Evolutionary conservation across 2,797 vertebrate genomes (phyloP).

Genomic region (Harpagifer antarcticus): DNA sequence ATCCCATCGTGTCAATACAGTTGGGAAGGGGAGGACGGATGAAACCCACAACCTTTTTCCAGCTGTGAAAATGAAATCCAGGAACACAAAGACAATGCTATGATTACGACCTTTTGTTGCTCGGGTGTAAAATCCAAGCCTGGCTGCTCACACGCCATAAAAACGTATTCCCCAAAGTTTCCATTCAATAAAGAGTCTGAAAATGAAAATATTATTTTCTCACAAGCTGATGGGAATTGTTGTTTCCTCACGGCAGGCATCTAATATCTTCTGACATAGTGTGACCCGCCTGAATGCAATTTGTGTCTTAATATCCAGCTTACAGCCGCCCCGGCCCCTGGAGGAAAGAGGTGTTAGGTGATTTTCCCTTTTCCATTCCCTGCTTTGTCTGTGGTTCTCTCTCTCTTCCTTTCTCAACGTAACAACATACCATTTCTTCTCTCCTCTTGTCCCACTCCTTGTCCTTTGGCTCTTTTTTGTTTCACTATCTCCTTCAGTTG

Average conservation of each 20-base stretch:
- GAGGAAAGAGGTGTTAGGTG: constrained; percentile 84
- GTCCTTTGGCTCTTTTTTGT: constrained; percentile 47
- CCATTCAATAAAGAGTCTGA: constrained; percentile 96
- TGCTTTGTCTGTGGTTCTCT: constrained; percentile 39
- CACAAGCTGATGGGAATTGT: constrained; percentile 98
- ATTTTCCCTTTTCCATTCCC: constrained; percentile 67
- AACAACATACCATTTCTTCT: constrained; percentile 33
- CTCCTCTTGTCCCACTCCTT: constrained; percentile 16
- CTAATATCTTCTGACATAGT: constrained; percentile 98
- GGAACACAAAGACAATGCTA: constrained; percentile 78
- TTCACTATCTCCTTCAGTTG: constrained; percentile 41
- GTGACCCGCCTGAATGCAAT: constrained; percentile 98
- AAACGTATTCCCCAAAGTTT: constrained; percentile 97
- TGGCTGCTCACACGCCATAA: constrained; percentile 85
- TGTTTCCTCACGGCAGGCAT: constrained; percentile 97
- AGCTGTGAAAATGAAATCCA: constrained; percentile 77
- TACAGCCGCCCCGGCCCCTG: constrained; percentile 90
- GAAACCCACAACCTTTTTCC: constrained; percentile 50
- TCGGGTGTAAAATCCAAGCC: constrained; percentile 88
- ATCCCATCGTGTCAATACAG: constrained; percentile 34
- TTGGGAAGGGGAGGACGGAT: constrained; percentile 7
- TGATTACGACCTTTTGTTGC: constrained; percentile 91
- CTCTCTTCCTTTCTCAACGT: constrained; percentile 17
- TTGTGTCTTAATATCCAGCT: constrained; percentile 99
- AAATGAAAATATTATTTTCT: constrained; percentile 99